Percentiles rank a stretch among this genome's conserved stretches.
Evolutionary conservation across 1,140 invertebrate genomes (phyloP).

Genomic region (Saccostrea echinata): DNA sequence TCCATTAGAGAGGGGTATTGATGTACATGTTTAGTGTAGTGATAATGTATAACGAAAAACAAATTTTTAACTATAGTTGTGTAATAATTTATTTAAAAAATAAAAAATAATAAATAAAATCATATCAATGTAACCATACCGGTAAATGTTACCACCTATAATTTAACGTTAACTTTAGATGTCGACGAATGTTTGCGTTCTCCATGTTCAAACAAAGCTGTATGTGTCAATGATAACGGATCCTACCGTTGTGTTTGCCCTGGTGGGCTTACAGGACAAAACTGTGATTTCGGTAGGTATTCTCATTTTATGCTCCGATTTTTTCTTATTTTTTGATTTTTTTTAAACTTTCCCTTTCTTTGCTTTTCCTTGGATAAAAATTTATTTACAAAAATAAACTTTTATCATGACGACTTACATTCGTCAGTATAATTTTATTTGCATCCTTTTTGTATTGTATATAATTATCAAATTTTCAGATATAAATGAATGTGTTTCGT

Average conservation of each 20-base stretch:
- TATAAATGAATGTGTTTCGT: constrained; percentile 46
- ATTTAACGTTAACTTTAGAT: constrained; percentile 41
- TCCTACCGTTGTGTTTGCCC: constrained; percentile 85
- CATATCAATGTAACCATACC: neutral
- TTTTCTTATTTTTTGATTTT: too few species aligned
- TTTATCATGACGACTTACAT: too few species aligned
- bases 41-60: neutral
- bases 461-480: constrained; percentile 19
- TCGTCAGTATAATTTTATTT: too few species aligned
- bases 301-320: neutral
- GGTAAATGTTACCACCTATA: neutral
- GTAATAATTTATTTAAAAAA: too few species aligned
- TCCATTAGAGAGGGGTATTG: too few species aligned
- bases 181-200: constrained; percentile 63
- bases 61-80: neutral
- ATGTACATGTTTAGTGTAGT: neutral
- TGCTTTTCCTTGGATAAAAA: too few species aligned
- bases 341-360: too few species aligned
- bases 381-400: too few species aligned
- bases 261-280: constrained; percentile 96
- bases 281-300: constrained; percentile 84
- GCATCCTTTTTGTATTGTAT: neutral
- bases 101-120: too few species aligned
- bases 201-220: constrained; percentile 91
- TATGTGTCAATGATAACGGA: constrained; percentile 42